Conservation (phyloP, 2,113 vertebrate species). For the Alligator sinensis region DNA sequence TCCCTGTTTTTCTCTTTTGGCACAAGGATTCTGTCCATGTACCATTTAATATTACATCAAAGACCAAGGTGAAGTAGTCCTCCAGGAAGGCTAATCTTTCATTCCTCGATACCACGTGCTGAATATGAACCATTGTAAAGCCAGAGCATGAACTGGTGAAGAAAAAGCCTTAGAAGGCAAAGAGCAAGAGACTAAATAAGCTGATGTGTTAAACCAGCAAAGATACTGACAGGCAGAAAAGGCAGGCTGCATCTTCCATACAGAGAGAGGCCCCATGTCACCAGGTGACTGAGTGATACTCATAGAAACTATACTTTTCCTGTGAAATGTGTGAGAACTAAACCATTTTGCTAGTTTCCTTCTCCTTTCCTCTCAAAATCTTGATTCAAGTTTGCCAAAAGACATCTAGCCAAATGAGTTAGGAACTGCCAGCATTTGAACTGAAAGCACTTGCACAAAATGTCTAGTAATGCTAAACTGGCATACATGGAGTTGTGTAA, state of each 20-base stretch:
- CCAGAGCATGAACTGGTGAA: not conserved
- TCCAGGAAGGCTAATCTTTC: not conserved
- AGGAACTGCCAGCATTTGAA: too few species aligned
- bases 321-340: not conserved
- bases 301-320: not conserved
- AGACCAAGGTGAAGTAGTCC: not conserved
- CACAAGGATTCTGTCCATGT: not conserved
- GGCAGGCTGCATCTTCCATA: too few species aligned
- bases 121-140: not conserved
- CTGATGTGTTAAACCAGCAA: not conserved
- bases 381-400: not conserved
- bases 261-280: too few species aligned
- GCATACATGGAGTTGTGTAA: slow-evolving; percentile 49
- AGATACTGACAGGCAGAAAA: not conserved
- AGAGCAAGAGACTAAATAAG: not conserved
- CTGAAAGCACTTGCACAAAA: not conserved
- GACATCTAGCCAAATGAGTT: too few species aligned
- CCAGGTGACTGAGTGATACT: too few species aligned
- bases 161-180: not conserved
- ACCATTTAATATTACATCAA: not conserved
- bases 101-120: not conserved
- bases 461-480: slow-evolving; percentile 25
- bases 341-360: not conserved
- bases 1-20: not conserved
- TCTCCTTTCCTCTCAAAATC: not conserved